phyloP scores from a whole-genome alignment of 2,797 vertebrate species.

The Loriculus beryllinus region DNA sequence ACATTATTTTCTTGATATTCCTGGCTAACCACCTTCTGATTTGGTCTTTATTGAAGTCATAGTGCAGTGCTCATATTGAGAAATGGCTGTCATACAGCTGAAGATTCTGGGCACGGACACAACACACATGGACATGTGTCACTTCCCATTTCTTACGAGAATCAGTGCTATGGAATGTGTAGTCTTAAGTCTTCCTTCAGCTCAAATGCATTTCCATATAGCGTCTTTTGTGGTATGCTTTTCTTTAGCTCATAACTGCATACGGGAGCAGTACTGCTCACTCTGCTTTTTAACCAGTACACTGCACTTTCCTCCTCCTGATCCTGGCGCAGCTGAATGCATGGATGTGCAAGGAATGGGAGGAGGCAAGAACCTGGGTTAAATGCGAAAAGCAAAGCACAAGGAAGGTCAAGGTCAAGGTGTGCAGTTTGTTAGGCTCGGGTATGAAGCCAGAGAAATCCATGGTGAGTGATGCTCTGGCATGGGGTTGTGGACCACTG shows the following conservation, averaged over 20 bases:
- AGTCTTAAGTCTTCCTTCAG: background rate
- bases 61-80: background rate
- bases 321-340: background rate
- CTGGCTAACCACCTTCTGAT: background rate
- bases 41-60: background rate
- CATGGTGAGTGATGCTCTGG: background rate
- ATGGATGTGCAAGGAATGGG: background rate
- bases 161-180: background rate
- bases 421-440: background rate
- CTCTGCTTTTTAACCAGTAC: background rate
- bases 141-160: background rate
- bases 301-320: background rate
- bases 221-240: background rate
- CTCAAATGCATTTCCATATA: background rate
- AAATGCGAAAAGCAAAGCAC: background rate
- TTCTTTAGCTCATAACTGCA: background rate
- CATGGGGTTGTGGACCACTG: background rate
- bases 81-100: background rate
- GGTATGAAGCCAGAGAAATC: background rate
- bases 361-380: background rate
- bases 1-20: background rate
- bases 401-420: background rate
- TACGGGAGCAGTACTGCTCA: background rate
- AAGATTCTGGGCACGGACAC: background rate
- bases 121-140: background rate